These are phyloP conservation scores for Anthonomus grandis DNA, from an alignment of 1,140 invertebrate species.

Conservation along the genomic window DNA sequence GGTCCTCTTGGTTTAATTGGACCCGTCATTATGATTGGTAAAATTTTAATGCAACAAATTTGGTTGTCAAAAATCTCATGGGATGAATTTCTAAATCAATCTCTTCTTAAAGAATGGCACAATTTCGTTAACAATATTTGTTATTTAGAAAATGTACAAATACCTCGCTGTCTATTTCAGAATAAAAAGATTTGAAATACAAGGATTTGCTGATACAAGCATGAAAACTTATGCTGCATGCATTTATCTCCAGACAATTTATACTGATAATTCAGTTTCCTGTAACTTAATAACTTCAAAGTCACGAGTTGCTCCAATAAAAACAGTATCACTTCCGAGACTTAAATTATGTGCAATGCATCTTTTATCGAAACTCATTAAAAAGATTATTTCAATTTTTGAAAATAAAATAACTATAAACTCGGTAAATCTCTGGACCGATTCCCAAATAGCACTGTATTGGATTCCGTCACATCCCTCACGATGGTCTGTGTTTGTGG, in stretches of 20 bases:
- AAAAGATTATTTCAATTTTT: constrained; percentile 2
- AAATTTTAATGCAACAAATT: constrained; percentile 32
- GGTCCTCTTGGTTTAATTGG: too few relatives aligned
- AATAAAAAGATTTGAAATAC: constrained; percentile 3
- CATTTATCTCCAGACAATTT: constrained; percentile 20
- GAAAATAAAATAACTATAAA: not conserved
- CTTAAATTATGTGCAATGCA: constrained; percentile 9
- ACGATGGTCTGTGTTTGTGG: too few relatives aligned
- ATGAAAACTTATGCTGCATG: constrained; percentile 38
- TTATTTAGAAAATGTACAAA: constrained; percentile 11
- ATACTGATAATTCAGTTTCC: too few relatives aligned
- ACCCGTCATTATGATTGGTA: too few relatives aligned
- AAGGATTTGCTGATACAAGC: constrained; percentile 38
- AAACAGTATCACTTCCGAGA: constrained; percentile 8
- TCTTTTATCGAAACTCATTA: constrained; percentile 3
- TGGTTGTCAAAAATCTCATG: constrained; percentile 21
- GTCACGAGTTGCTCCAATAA: constrained; percentile 10
- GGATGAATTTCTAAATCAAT: too few relatives aligned
- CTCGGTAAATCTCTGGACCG: constrained; percentile 13
- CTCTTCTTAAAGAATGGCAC: constrained; percentile 21
- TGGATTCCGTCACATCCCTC: constrained; percentile 11
- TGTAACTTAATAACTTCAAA: not conserved
- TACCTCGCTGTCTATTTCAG: not conserved
- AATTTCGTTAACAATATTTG: constrained; percentile 4
- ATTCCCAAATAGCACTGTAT: constrained; percentile 15